Evolutionary conservation across 92 coral and sea anemone genomes (phyloP).

Genomic region (Anthopleura xanthogrammica): DNA sequence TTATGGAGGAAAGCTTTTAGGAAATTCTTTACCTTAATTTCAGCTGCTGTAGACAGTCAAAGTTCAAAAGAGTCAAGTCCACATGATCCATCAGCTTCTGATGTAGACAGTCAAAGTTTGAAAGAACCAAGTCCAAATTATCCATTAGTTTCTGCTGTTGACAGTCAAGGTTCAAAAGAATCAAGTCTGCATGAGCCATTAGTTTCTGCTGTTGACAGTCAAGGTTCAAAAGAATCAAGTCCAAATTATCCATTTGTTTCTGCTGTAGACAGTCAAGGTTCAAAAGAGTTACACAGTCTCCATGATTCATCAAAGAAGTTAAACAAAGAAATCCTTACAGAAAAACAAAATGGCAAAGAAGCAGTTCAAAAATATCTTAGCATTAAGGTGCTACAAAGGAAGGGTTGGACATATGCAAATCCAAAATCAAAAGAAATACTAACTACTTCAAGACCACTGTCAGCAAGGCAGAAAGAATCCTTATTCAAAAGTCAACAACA

Average conservation of each 20-base stretch:
- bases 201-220: too few relatives aligned
- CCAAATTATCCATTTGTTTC: too few relatives aligned
- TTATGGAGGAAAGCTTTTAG: slow-evolving; percentile 37
- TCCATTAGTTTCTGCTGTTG: too few relatives aligned
- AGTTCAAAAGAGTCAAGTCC: too few relatives aligned
- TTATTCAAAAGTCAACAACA: slow-evolving; percentile 21
- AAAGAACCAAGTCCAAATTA: too few relatives aligned
- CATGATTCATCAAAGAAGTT: slow-evolving; percentile 18
- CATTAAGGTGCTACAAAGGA: slow-evolving; percentile 20
- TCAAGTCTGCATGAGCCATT: too few relatives aligned
- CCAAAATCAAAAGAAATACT: slow-evolving; percentile 19
- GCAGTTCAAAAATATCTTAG: slow-evolving; percentile 19
- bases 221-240: too few relatives aligned
- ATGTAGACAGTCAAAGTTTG: too few relatives aligned
- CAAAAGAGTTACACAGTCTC: slow-evolving; percentile 6
- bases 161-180: too few relatives aligned
- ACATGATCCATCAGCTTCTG: too few relatives aligned
- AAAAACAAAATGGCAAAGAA: slow-evolving; percentile 20
- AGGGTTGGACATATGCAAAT: slow-evolving; percentile 29
- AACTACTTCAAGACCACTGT: slow-evolving; percentile 6
- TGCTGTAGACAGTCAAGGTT: background rate
- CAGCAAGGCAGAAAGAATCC: slow-evolving; percentile 16
- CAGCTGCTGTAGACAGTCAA: background rate
- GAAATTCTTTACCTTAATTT: background rate
- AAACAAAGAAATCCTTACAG: slow-evolving; percentile 13